Evolutionary conservation across 2,113 vertebrate genomes (phyloP), one percentile per base, ranked within the genome.

Genomic region (Corythoichthys haematopterus): DNA sequence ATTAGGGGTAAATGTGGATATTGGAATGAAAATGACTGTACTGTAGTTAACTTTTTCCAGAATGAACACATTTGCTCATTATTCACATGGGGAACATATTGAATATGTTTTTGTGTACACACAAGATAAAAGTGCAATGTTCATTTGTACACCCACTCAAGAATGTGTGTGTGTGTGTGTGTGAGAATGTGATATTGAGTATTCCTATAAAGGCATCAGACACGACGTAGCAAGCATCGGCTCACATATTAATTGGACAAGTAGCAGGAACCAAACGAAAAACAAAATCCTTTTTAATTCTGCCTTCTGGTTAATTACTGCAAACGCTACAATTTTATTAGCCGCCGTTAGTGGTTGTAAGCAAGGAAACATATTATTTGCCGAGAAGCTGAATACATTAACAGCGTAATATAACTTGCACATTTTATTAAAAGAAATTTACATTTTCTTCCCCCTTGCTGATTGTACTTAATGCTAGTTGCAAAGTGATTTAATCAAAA

Each of bases 401-500:
- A 45, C 56, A 65, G 47, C 53, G 75, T 74, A 79, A 83, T 79
- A 76, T 63, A 74, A 80, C 78, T 83, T 86, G 85, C 78, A 74
- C 68, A 87, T 84, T 71, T 57, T 63, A 68, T 68, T 72, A 79
- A 86, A 83, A 82, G 68, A 83, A 88, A 85, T 80, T 72, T 65
- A 75, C 83, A 84, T 86, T 84, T 64, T 74, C 66, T 50, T 71
- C 69, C 69, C 79, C 69, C 76, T 77, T 68, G 81, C 78, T 86
- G 80, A 86, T 90, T 86, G 71, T 69, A 72, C 71, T 87, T 84
- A 82, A 81, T 79, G 75, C 74, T 75, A 71, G 70, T 62, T 68
- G 70, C 80, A 83, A 82, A 89, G 75, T 72, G 78, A 84, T 83
- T 87, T 87, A 82, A 90, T 86, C 84, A 72, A 88, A 83, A 78